Evolutionary conservation across 2,888 invertebrate species (phyloP), one percentile per base, ranked within the genome.

Genomic region (Tillus elongatus): DNA sequence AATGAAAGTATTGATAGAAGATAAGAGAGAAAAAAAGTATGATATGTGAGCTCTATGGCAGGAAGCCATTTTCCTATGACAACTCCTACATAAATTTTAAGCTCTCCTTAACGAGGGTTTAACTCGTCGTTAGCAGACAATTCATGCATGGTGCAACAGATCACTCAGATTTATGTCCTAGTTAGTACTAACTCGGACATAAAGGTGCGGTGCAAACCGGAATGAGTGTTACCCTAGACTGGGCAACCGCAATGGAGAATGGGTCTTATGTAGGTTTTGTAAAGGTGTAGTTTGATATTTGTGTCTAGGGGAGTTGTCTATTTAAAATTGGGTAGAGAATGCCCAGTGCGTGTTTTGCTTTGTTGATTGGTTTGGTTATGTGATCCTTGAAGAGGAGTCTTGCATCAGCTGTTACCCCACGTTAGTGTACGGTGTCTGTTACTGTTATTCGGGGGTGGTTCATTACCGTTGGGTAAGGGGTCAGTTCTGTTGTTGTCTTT

Each of bases 241-340:
- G 34, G 34, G 9, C n/a, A 30, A 4, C 31, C 34, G 12, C 30
- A 34, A 8, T 8, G 9, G 6, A 34, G 24, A 9, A 34, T 34
- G 10, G 26, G 34, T 30, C 10, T 27, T 30, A 34, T 34, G 13
- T 13, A 29, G 9, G 9, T 30, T 34, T 34, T 34, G 29, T 34
- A 34, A 8, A 34, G 24, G 4, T 4, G n/a, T 6, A 11, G 9
- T 29, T 29, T 29, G 13, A 8, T 40, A 37, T 12, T 40, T 29
- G 6, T 9, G 6, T 29, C 30, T n/a, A 29, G n/a, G n/a, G 30
- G 30, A 10, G 2, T 27, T 28, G 9, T 15, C 6, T 15, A 10
- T 15, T 19, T 4, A 33, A 4, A 2, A 33, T n/a, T 1, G 32
- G 33, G 14, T 15, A n/a, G 1, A 36, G 2, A 3, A n/a, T n/a